Evolutionary conservation across 2,113 vertebrate genomes (phyloP).

Genomic region (Menura novaehollandiae): DNA sequence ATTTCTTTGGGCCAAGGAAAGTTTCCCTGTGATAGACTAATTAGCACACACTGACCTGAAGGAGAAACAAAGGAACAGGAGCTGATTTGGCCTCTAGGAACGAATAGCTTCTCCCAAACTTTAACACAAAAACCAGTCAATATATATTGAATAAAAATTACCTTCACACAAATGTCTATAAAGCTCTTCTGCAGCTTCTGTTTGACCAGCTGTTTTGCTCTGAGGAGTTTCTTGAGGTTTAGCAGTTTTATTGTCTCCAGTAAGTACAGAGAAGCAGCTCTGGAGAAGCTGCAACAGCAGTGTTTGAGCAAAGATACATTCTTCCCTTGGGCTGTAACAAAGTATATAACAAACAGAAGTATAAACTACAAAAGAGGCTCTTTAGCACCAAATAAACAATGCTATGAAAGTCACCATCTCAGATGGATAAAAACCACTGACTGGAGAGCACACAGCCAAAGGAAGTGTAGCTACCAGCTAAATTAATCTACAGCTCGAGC

Average conservation of each 20-base stretch:
- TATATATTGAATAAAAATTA: conserved; percentile 34
- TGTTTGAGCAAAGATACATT: conserved; percentile 84
- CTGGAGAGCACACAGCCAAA: background rate
- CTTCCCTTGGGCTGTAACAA: conserved; percentile 79
- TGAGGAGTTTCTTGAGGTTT: conserved; percentile 32
- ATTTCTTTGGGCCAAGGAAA: background rate
- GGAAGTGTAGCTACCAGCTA: background rate
- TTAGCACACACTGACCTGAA: background rate
- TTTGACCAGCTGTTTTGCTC: conserved; percentile 46
- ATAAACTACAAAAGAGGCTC: background rate
- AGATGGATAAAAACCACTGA: background rate
- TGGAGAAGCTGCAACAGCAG: conserved; percentile 90
- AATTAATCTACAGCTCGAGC: background rate
- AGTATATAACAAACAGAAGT: background rate
- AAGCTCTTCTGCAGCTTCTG: conserved; percentile 80
- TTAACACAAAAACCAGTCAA: background rate
- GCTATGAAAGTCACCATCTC: background rate
- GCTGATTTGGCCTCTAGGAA: background rate
- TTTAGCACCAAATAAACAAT: background rate
- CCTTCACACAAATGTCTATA: conserved; percentile 88
- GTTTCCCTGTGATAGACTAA: background rate
- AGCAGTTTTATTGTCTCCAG: conserved; percentile 63
- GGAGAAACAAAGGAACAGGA: background rate
- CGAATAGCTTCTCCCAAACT: background rate
- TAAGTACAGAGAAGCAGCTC: conserved; percentile 88